phyloP scores from a whole-genome alignment of 2,797 vertebrate species.

The Alauda arvensis region DNA sequence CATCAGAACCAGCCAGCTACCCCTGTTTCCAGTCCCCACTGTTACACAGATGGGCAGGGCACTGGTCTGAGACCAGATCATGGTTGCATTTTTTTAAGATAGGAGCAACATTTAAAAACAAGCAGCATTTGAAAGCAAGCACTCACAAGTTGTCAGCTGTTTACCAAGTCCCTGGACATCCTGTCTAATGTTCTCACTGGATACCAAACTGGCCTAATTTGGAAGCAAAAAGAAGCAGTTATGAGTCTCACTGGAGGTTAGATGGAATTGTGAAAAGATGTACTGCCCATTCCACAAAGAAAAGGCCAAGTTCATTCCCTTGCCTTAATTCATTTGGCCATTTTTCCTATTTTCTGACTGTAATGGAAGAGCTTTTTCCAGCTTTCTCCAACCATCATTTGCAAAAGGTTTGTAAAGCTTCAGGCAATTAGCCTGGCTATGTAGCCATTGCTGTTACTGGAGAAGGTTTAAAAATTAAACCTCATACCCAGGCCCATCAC shows the following conservation, averaged over 20 bases:
- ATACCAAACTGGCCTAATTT: background rate
- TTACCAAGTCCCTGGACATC: background rate
- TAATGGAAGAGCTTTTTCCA: background rate
- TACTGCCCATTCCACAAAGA: background rate
- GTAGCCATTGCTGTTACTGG: background rate
- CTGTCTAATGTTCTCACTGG: background rate
- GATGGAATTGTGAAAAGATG: background rate
- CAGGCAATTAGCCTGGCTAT: background rate
- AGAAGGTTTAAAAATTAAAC: background rate
- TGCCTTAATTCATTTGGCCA: background rate
- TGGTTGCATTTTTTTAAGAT: background rate
- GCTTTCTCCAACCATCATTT: background rate
- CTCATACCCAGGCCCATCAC: background rate
- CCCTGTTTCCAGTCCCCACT: background rate
- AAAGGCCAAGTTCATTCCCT: background rate
- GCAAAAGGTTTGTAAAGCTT: background rate
- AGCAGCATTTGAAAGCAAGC: background rate
- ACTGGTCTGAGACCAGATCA: fast-evolving
- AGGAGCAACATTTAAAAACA: background rate
- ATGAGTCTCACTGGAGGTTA: background rate
- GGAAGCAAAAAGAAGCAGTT: background rate
- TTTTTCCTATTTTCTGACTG: background rate
- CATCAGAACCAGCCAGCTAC: background rate
- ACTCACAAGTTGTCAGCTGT: background rate
- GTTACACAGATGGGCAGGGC: background rate